Evolutionary conservation across 2,797 vertebrate genomes (phyloP), one percentile per base, ranked within the genome.

Genomic region (Antennarius maculatus): DNA sequence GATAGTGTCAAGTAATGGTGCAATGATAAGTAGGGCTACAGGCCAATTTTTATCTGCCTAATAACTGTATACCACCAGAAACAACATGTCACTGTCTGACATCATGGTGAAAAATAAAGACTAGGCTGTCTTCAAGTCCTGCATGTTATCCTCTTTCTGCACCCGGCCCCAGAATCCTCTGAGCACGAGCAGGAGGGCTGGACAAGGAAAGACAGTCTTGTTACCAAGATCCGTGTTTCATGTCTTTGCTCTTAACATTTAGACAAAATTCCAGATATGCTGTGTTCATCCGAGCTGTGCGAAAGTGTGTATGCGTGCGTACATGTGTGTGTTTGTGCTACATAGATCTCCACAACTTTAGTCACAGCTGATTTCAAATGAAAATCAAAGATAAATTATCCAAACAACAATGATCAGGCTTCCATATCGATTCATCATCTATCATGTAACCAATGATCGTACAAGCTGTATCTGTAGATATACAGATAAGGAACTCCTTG

Each of bases 221-320:
- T 82, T 81, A 62, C 74, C 80, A 88, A 81, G 71, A 85, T 72
- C 82, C 80, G 57, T 37, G 45, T 45, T 60, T 82, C 71, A 54
- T 60, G 68, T 39, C 37, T 39, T 39, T 39, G 37, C 66, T 34
- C 49, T 58, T 37, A 68, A 66, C 62, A 62, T 18, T 27, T 48
- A 61, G 41, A 76, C 12, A 52, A 63, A 75, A 54, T 42, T 23
- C 0, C n/a, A 43, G 23, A 31, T 49, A 57, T 17, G 18, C 64
- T 23, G 31, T 42, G 3, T 46, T 76, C 48, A 60, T 53, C 14
- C 3, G 6, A 10, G 59, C 47, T 45, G 12, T 64, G 63, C 65
- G 47, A 54, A 47, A 17, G 63, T 7, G 13, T 66, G 42, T 43
- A 54, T 4, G 45, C 3, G 7, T 13, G 23, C 23, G 23, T 23